Evolutionary conservation across 2,888 invertebrate species (phyloP), one percentile per base, ranked within the genome.

Genomic region (Chironomus riparius): DNA sequence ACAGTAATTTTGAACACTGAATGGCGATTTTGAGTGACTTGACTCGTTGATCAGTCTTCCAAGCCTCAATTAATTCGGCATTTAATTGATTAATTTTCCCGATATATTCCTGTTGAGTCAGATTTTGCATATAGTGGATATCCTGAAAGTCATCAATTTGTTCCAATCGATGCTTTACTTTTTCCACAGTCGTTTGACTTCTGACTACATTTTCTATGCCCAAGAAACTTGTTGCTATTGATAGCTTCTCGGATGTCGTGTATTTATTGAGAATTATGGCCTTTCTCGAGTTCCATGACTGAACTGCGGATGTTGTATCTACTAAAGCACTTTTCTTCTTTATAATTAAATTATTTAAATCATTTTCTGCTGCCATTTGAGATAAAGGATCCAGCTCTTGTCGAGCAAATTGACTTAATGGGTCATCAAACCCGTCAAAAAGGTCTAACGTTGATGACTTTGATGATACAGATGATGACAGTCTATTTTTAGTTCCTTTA

Each of bases 21-120:
- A 98, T 98, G 1, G 92, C 95, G 81, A 98, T 97, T 87, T 98
- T 98, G 56, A 98, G 87, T 4, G 98, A 93, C 85, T 95, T 95
- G 0, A 97, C 96, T 79, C 97, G 87, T 83, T 97, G 97, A 84
- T 98, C 97, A 28, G 92, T 89, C 80, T 93, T 90, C 98, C 98
- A 99, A 6, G 97, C 96, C 83, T 87, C 89, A 65, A 93, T 91
- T 38, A 99, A 87, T 83, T 97, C 95, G 81, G 91, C 91, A 85
- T 93, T 95, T n/a, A 98, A 87, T 83, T 95, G 92, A 80, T 94
- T 93, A 78, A 98, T 94, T 79, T 94, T 89, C 68, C 89, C 87
- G 6, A 93, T 90, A 86, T 95, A 98, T 82, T 97, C 97, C 82
- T 94, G 93, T 83, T 98, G 98, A 2, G 94, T 93, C 78, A 98